A percentile compares a stretch with the other conserved stretches of the same genome.
These are phyloP conservation scores for Meloe dianella DNA, from an alignment of 2,888 invertebrate genomes.

Conservation along the genomic window DNA sequence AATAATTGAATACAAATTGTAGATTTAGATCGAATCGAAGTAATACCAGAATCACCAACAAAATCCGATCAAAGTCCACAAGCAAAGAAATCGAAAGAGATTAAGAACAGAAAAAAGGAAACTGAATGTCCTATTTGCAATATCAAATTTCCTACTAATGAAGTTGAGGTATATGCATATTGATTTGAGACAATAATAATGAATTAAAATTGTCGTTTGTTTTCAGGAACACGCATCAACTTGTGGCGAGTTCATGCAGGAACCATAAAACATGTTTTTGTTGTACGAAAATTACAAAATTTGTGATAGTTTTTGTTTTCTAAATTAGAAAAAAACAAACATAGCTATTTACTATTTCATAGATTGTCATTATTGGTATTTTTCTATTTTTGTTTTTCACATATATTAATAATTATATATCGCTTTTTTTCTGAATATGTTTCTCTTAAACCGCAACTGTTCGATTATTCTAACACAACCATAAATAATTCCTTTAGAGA, in stretches of 20 bases:
- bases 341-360: background rate
- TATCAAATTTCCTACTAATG: background rate
- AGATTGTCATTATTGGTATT: too few relatives aligned
- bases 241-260: background rate
- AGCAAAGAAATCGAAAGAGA: background rate
- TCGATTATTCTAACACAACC: background rate
- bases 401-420: background rate
- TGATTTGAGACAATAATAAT: background rate
- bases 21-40: conserved; percentile 1
- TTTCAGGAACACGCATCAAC: conserved; percentile 16
- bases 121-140: conserved; percentile 18
- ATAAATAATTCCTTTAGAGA: background rate
- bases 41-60: background rate
- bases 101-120: background rate
- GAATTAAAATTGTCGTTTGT: background rate
- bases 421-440: background rate
- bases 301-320: background rate
- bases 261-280: background rate
- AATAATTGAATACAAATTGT: background rate
- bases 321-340: background rate
- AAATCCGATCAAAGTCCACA: background rate
- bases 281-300: background rate
- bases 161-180: conserved; percentile 15
- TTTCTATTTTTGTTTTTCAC: background rate
- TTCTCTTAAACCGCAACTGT: background rate